Evolutionary conservation across 2,888 invertebrate species (phyloP).

Genomic region (Cheilosia urbana): DNA sequence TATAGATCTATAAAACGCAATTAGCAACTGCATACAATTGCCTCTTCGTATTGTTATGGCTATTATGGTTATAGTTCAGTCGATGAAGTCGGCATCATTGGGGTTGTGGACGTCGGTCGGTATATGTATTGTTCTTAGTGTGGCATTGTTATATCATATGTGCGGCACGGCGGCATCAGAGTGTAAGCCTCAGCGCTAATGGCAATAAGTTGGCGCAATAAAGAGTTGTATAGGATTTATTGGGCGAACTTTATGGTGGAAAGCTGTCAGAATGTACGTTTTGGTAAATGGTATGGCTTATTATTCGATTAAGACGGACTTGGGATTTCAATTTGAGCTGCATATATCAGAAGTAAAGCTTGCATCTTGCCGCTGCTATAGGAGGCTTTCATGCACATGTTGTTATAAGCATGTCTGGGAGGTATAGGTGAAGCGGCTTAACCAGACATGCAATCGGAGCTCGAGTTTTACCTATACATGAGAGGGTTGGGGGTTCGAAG

Average conservation of each 20-base stretch:
- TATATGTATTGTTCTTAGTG: slow-evolving; percentile 8
- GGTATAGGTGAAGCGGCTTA: too few species aligned
- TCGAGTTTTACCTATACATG: too few species aligned
- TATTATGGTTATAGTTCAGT: slow-evolving; percentile 74
- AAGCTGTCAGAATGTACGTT: slow-evolving; percentile 40
- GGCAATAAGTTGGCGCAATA: slow-evolving; percentile 54
- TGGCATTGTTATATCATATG: slow-evolving; percentile 21
- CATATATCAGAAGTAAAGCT: background rate
- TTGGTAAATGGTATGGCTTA: slow-evolving; percentile 27
- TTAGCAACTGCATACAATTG: slow-evolving; percentile 71
- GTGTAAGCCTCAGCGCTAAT: slow-evolving; percentile 26
- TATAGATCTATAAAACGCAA: slow-evolving; percentile 71
- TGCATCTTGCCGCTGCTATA: background rate
- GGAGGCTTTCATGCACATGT: too few species aligned
- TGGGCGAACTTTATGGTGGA: slow-evolving; percentile 53
- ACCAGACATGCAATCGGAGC: too few species aligned
- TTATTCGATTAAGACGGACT: slow-evolving; percentile 37
- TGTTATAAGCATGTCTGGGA: too few species aligned
- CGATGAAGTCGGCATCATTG: slow-evolving; percentile 66
- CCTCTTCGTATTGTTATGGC: slow-evolving; percentile 69
- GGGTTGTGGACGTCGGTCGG: slow-evolving; percentile 13
- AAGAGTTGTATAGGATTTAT: slow-evolving; percentile 54
- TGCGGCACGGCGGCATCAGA: background rate
- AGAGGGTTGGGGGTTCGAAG: too few species aligned
- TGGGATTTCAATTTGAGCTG: background rate